phyloP scores from a whole-genome alignment of 1,140 invertebrate genomes.

The Druon quercuslanigerum region DNA sequence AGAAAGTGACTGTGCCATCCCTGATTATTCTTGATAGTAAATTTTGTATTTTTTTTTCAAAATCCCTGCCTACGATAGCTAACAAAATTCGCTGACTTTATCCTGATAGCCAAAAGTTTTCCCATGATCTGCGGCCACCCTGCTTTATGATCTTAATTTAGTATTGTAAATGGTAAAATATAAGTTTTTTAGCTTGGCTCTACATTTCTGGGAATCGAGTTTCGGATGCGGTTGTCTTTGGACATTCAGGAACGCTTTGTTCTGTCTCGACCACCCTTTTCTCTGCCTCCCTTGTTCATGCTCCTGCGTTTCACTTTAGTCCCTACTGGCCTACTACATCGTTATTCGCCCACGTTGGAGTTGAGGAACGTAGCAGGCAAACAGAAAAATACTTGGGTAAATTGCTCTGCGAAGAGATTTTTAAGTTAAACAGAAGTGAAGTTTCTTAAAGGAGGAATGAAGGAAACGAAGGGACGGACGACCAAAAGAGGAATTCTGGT shows the following conservation, averaged over 20 bases:
- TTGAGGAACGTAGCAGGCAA: background rate
- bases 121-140: background rate
- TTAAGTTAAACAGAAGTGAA: background rate
- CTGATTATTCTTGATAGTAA: too few relatives aligned
- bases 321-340: background rate
- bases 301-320: background rate
- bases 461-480: background rate
- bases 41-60: too few relatives aligned
- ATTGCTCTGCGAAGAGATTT: background rate
- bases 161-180: background rate
- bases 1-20: too few relatives aligned
- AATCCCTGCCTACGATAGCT: too few relatives aligned
- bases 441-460: background rate
- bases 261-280: constrained; percentile 5
- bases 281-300: background rate
- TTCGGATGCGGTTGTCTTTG: background rate
- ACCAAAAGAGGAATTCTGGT: constrained; percentile 20
- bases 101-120: too few relatives aligned
- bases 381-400: background rate
- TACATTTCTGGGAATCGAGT: background rate
- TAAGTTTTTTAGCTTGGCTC: background rate
- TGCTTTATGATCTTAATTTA: background rate
- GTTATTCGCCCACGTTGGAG: background rate
- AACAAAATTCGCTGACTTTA: too few relatives aligned
- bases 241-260: constrained; percentile 9